Conservation (phyloP, 2,797 vertebrate genomes). For the Synaphobranchus kaupii region DNA sequence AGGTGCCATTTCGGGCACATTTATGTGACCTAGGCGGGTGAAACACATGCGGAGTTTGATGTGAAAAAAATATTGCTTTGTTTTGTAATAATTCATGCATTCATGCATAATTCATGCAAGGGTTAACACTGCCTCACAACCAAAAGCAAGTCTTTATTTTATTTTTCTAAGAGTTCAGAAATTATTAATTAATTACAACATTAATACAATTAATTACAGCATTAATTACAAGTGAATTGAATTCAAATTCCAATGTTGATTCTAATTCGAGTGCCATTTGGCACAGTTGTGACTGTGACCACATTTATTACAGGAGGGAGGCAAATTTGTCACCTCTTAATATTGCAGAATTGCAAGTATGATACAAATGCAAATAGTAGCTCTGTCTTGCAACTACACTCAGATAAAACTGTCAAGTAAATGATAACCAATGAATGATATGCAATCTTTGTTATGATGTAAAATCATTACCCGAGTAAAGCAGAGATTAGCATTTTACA, state of each 20-base stretch:
- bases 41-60: too few species aligned
- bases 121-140: too few species aligned
- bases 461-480: background rate
- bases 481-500: background rate
- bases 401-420: background rate
- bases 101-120: too few species aligned
- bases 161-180: background rate
- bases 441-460: background rate
- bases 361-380: background rate
- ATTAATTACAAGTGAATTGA: background rate
- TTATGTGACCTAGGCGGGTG: too few species aligned
- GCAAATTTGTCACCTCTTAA: background rate
- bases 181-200: background rate
- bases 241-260: background rate
- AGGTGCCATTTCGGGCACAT: too few species aligned
- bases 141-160: too few species aligned
- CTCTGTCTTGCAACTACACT: background rate
- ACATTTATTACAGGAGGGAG: background rate
- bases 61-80: too few species aligned
- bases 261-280: background rate
- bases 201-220: too few species aligned
- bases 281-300: background rate
- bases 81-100: too few species aligned
- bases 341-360: background rate
- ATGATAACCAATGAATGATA: background rate